Evolutionary conservation across 2,113 vertebrate species (phyloP), one percentile per base, ranked within the genome.

Genomic region (Sapayoa aenigma): DNA sequence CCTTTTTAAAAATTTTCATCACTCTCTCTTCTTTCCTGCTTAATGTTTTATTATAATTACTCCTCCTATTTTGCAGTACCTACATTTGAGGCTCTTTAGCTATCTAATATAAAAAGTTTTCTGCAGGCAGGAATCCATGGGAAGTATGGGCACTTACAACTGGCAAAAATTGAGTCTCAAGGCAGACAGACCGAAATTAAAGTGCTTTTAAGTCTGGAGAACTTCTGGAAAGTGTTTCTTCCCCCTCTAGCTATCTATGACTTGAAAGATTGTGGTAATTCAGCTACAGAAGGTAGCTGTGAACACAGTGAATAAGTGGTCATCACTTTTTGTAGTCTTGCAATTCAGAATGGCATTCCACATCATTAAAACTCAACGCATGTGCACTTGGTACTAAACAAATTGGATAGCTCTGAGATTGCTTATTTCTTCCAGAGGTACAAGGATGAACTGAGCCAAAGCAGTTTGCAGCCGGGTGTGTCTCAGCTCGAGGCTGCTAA

Each of bases 401-500:
- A 86, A 78, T 41, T 71, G 49, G 92, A 89, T 89, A 52, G 73
- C 65, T 92, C 69, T 52, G 91, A 93, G 76, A 96, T 93, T 92
- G 86, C 86, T 92, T 90, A 52, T 94, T 94, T 94, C 68, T 93
- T 89, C 76, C 94, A 95, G 95, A 66, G 76, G 24, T 62, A 28
- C 37, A 46, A 46, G 68, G 82, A 42, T 75, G 73, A 84, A 75
- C 84, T 68, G 90, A 95, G 94, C 68, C 79, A 74, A 83, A 71
- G 87, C 91, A 46, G 82, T 90, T 91, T 90, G 92, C 79, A 95
- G 90, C 92, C 55, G 5, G 8, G 60, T 11, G 4, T 80, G 62
- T 82, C 65, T 92, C 90, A 88, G 96, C 90, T 94, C 94, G 90
- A 84, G 94, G 95, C 94, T 94, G 92, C 88, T 93, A 94, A 95